These are phyloP conservation scores for Caenorhabditis sulstoni DNA, from an alignment of 2,888 invertebrate genomes.

Conservation along the genomic window DNA sequence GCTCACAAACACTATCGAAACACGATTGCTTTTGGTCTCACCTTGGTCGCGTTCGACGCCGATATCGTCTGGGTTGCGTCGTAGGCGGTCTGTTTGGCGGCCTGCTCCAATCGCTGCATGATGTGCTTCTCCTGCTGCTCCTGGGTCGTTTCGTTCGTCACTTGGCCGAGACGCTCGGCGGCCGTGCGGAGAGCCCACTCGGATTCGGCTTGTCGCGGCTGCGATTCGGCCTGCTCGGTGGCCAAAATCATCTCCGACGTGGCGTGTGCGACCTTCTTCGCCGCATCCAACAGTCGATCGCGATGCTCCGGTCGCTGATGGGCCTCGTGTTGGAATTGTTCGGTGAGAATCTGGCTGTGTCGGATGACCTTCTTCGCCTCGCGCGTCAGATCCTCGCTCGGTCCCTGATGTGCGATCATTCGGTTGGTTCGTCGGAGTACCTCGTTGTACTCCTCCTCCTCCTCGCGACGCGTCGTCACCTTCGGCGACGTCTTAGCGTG, in stretches of 20 bases:
- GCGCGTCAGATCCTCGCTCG: constrained; percentile 66
- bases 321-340: constrained; percentile 91
- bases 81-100: constrained; percentile 81
- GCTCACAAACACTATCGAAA: too few species aligned
- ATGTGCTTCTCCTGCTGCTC: constrained; percentile 70
- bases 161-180: constrained; percentile 93
- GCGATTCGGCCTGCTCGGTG: constrained; percentile 72
- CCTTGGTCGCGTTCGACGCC: constrained; percentile 88
- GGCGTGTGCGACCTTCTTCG: constrained; percentile 93
- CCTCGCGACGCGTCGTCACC: constrained; percentile 83
- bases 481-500: constrained; percentile 87
- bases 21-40: too few species aligned
- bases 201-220: constrained; percentile 74
- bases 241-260: constrained; percentile 94
- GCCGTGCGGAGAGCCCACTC: constrained; percentile 87
- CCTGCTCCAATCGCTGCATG: constrained; percentile 76
- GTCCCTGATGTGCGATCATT: constrained; percentile 85
- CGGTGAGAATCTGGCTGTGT: constrained; percentile 77
- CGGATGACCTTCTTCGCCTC: constrained; percentile 82
- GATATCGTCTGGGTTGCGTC: constrained; percentile 93
- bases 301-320: constrained; percentile 88
- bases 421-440: constrained; percentile 93
- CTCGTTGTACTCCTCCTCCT: constrained; percentile 90
- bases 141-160: constrained; percentile 90
- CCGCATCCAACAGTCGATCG: constrained; percentile 92